These are phyloP conservation scores for Drosophila pullipes DNA, from an alignment of 2,888 invertebrate genomes.

Conservation along the genomic window DNA sequence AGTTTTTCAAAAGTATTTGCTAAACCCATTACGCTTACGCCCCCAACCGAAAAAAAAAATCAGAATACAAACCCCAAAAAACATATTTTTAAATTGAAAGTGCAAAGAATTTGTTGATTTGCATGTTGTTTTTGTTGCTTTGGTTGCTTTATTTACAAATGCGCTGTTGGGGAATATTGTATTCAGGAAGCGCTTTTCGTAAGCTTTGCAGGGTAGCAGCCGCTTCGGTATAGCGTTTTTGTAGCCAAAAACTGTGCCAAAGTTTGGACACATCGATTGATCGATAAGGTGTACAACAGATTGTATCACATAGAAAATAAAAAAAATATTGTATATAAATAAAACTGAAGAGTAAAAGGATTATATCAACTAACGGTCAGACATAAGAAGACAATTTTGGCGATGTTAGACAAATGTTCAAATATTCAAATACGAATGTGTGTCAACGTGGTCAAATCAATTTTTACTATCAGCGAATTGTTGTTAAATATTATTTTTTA, in stretches of 20 bases:
- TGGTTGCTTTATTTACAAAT: conserved; percentile 52
- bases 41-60: not conserved
- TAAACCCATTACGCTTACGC: not conserved
- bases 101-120: conserved; percentile 53
- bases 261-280: conserved; percentile 19
- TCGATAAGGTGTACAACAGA: conserved; percentile 20
- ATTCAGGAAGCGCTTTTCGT: conserved; percentile 35
- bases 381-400: conserved; percentile 57
- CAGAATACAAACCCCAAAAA: conserved; percentile 12
- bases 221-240: conserved; percentile 45
- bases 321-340: conserved; percentile 12
- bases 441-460: conserved; percentile 74
- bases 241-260: conserved; percentile 38
- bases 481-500: conserved; percentile 28
- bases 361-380: conserved; percentile 38
- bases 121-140: conserved; percentile 4
- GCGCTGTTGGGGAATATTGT: conserved; percentile 37
- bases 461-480: conserved; percentile 73
- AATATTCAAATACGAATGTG: conserved; percentile 76
- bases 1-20: not conserved
- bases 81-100: conserved; percentile 28
- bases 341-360: conserved; percentile 30
- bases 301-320: conserved; percentile 20
- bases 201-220: conserved; percentile 63
- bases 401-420: conserved; percentile 59